phyloP scores from a whole-genome alignment of 2,797 vertebrate species.

The Botia almorhae region DNA sequence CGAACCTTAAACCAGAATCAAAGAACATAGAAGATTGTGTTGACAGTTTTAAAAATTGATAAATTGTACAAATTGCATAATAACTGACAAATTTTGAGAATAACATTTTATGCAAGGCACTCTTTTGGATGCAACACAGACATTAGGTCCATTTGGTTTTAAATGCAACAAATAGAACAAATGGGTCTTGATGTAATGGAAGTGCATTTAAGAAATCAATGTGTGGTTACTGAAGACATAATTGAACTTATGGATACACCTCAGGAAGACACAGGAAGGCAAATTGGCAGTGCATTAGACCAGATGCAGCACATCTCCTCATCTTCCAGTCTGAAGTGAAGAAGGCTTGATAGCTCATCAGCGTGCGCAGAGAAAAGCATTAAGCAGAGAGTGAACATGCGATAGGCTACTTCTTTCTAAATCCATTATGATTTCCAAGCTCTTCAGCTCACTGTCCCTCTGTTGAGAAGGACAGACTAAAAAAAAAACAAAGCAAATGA shows the following conservation, averaged over 20 bases:
- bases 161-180: constrained; percentile 30
- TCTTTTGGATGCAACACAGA: constrained; percentile 1
- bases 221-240: background rate
- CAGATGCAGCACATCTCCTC: constrained; percentile 19
- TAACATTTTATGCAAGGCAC: background rate
- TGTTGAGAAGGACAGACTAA: constrained; percentile 38
- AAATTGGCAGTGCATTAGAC: constrained; percentile 15
- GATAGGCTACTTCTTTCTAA: constrained; percentile 37
- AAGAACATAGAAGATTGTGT: no score
- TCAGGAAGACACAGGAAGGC: constrained; percentile 10
- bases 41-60: no score
- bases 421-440: constrained; percentile 55
- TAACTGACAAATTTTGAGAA: background rate
- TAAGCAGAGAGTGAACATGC: constrained; percentile 12
- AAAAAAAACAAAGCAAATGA: constrained; percentile 40
- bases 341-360: constrained; percentile 55
- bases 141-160: constrained; percentile 11
- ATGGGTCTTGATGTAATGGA: background rate
- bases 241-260: constrained; percentile 31
- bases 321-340: constrained; percentile 35
- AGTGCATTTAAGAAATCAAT: constrained; percentile 13
- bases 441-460: constrained; percentile 36
- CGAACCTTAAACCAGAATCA: no score
- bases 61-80: no score
- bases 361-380: background rate